Evolutionary conservation across 2,113 vertebrate species (phyloP).

Genomic region (Gymnorhina tibicen): DNA sequence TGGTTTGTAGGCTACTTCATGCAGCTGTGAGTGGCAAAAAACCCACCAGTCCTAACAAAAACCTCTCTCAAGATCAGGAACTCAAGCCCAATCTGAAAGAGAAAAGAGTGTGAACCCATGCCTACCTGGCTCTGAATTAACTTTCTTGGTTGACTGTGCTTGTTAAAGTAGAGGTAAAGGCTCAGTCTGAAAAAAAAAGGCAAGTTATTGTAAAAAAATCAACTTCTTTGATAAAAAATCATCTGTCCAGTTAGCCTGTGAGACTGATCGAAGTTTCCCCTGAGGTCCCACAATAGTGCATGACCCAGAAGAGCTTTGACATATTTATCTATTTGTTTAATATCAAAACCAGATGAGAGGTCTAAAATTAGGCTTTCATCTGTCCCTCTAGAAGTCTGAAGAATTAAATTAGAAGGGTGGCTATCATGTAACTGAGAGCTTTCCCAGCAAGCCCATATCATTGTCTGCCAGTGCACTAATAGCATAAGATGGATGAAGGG

Average conservation of each 20-base stretch:
- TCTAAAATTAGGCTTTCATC: constrained; percentile 50
- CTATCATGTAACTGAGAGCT: background rate
- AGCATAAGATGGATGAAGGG: background rate
- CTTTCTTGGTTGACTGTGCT: background rate
- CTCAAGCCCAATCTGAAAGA: background rate
- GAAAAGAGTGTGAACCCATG: background rate
- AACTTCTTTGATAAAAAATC: background rate
- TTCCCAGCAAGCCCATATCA: constrained; percentile 34
- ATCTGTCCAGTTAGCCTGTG: background rate
- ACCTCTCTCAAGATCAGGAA: background rate
- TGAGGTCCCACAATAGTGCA: background rate
- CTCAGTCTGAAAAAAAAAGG: background rate
- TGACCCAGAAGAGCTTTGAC: constrained; percentile 9
- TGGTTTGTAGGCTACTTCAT: background rate
- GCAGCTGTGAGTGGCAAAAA: background rate
- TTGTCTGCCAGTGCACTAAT: background rate
- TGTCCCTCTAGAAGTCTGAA: constrained; percentile 21
- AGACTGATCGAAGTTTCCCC: background rate
- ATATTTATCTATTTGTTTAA: constrained; percentile 15
- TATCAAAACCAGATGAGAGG: constrained; percentile 26
- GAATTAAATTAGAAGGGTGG: constrained; percentile 46
- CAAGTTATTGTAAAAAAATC: background rate
- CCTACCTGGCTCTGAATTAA: background rate
- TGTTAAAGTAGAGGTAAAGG: background rate
- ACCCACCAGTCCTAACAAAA: background rate